Conservation (phyloP, 2,888 invertebrate genomes). For the Mantis religiosa region DNA sequence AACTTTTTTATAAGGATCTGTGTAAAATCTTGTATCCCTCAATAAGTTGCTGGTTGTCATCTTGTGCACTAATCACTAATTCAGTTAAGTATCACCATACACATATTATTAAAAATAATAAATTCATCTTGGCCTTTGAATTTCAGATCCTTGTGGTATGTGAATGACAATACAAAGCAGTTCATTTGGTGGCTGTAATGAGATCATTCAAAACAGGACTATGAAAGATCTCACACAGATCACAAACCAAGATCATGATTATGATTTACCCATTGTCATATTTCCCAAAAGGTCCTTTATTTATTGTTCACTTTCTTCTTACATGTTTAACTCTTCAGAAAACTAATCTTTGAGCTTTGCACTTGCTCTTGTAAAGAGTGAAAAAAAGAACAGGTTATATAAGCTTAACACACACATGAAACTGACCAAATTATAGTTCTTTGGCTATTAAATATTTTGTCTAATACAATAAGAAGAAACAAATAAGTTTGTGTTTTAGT, state of each 20-base stretch:
- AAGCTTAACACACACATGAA: too few relatives aligned
- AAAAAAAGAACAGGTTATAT: too few relatives aligned
- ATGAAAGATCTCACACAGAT: neutral
- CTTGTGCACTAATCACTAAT: neutral
- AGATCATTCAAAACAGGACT: neutral
- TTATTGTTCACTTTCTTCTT: too few relatives aligned
- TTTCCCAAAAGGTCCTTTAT: neutral
- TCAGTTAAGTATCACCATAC: neutral
- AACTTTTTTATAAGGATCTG: neutral
- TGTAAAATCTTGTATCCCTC: neutral
- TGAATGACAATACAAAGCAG: neutral
- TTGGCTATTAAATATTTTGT: too few relatives aligned
- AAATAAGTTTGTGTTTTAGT: too few relatives aligned
- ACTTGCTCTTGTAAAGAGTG: too few relatives aligned
- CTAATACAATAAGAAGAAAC: too few relatives aligned
- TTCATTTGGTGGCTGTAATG: neutral
- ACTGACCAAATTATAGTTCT: too few relatives aligned
- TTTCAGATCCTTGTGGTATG: neutral
- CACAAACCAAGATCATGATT: neutral
- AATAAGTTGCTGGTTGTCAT: neutral
- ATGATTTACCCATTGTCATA: neutral
- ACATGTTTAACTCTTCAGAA: too few relatives aligned
- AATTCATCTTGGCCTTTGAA: neutral
- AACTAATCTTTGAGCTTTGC: too few relatives aligned
- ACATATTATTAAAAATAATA: neutral